Evolutionary conservation across 92 coral and sea anemone genomes (phyloP).

Genomic region (Diadumene lineata): DNA sequence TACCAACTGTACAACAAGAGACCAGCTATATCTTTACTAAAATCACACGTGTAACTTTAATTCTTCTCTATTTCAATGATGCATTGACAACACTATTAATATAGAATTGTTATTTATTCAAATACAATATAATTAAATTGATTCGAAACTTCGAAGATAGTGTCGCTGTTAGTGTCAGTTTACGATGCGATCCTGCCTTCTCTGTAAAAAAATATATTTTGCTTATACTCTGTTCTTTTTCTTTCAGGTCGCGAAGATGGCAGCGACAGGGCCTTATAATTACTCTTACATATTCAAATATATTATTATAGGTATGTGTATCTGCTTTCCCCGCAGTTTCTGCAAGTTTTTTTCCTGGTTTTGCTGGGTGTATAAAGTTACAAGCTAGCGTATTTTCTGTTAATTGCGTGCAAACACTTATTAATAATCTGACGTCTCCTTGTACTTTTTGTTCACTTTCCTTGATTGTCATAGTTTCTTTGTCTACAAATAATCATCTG

Average conservation of each 20-base stretch:
- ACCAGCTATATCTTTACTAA: not conserved
- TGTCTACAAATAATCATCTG: too few relatives aligned
- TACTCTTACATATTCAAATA: constrained; percentile 99
- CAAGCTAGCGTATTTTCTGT: too few relatives aligned
- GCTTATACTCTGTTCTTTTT: not conserved
- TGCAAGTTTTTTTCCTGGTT: too few relatives aligned
- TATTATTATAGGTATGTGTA: constrained; percentile 96
- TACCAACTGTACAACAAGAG: constrained; percentile 18
- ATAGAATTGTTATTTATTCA: not conserved
- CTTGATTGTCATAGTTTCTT: too few relatives aligned
- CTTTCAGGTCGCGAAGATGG: constrained; percentile 73
- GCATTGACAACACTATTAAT: not conserved
- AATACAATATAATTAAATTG: not conserved
- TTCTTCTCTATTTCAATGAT: not conserved
- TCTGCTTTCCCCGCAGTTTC: too few relatives aligned
- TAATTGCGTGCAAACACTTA: too few relatives aligned
- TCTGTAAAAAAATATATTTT: constrained; percentile 1
- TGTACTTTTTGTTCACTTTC: too few relatives aligned
- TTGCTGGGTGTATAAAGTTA: too few relatives aligned
- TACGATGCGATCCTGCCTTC: too few relatives aligned
- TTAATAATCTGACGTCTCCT: too few relatives aligned
- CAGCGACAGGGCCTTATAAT: constrained; percentile 99
- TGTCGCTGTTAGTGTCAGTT: too few relatives aligned
- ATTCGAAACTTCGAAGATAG: too few relatives aligned
- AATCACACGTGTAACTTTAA: constrained; percentile 20